A percentile compares a stretch with the other conserved stretches of the same genome.
phyloP scores from a whole-genome alignment of 2,888 invertebrate genomes.

The Epistrophella euchroma region DNA sequence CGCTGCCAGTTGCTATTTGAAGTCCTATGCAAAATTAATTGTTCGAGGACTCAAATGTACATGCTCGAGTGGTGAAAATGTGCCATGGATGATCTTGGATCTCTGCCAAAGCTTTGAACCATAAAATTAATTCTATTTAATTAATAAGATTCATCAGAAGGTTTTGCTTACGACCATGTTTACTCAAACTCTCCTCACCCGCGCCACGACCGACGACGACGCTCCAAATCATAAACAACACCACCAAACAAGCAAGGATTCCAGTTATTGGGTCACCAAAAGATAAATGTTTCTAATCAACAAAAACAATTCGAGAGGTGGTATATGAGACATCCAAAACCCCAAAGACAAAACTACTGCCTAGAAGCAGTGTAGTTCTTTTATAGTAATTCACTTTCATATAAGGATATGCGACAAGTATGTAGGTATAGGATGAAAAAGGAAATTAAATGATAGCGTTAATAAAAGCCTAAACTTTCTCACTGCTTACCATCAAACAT shows the following conservation, averaged over 20 bases:
- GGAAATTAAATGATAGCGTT: conserved; percentile 47
- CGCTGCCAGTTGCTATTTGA: conserved; percentile 10
- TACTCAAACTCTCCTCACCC: neutral
- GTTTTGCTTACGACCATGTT: conserved; percentile 14
- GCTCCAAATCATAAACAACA: neutral
- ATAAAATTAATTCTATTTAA: conserved; percentile 60
- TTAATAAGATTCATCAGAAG: conserved; percentile 55
- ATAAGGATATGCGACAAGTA: neutral
- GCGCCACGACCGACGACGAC: too few relatives aligned
- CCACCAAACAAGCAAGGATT: neutral
- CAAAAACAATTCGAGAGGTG: conserved; percentile 19
- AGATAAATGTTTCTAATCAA: conserved; percentile 51
- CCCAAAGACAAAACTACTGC: conserved; percentile 11
- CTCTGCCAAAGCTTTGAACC: conserved; percentile 30
- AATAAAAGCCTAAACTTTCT: conserved; percentile 39
- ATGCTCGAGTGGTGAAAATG: conserved; percentile 26
- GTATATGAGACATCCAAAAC: neutral
- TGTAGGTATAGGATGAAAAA: neutral
- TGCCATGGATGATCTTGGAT: conserved; percentile 7
- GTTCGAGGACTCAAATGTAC: conserved; percentile 11
- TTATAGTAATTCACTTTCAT: neutral
- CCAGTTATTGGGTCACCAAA: conserved; percentile 49
- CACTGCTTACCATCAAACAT: conserved; percentile 6
- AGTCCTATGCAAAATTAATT: conserved; percentile 17
- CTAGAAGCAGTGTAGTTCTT: conserved; percentile 14